Evolutionary conservation across 2,797 vertebrate species (phyloP), one percentile per base, ranked within the genome.

Genomic region (Chanos chanos): DNA sequence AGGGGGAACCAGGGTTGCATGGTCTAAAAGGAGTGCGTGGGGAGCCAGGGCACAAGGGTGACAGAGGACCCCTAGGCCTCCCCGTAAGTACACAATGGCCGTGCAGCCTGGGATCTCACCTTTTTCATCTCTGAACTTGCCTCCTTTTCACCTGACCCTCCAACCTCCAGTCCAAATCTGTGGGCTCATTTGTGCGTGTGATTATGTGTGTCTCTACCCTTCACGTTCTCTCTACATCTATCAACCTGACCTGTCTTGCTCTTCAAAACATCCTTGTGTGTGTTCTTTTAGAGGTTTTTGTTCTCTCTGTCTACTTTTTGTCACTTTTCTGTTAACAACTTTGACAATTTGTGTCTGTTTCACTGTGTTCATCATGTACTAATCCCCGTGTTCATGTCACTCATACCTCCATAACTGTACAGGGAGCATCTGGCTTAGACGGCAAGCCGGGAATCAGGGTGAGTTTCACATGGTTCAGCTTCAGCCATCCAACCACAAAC

Each of bases 391-490:
- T 96, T 93, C 93, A 98, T 98, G 92, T 96, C 91, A 90, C 93
- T 89, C 81, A 92, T 95, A 90, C 90, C 85, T 92, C 90, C 92
- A 87, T 92, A 91, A 96, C 90, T 87, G 83, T 87, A 83, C 94
- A 99, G 96, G 97, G 96, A 92, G 94, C 95, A 85, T 97, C 96
- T 90, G 97, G 97, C 94, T 97, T 98, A 92, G 96, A 99, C 86
- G 95, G 96, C 85, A 98, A 97, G 94, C 94, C 93, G 84, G 97
- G 94, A 94, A 86, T 91, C 87, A 91, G 92, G 97, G 97, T 99
- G 97, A 99, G 96, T 93, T 83, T 85, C 81, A 91, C 52, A 58
- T 44, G 78, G 79, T 83, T 82, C 80, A 73, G 89, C 85, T 88
- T 89, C 78, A 80, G 54, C 5, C 71, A n/a, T 77, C 64, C 78